Evolutionary conservation across 2,888 invertebrate species (phyloP), one percentile per base, ranked within the genome.

Genomic region (Furcula furcula): DNA sequence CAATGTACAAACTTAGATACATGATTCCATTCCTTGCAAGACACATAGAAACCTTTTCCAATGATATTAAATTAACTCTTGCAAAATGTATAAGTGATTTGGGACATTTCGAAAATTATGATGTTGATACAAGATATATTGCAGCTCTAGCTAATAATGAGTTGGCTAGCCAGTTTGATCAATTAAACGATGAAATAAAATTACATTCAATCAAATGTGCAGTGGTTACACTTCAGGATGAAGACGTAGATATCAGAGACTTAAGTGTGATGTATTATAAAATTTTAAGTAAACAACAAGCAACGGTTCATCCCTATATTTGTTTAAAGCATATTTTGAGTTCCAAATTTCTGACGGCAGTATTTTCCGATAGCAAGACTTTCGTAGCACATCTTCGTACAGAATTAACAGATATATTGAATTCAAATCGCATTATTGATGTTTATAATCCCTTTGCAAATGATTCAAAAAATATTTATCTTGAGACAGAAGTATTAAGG

Each of bases 161-260:
- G 59, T 43, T 87, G 15, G 72, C 71, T 14, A 46, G 46, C 21
- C 41, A 49, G 10, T 76, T 83, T 47, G 15, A 41, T 4, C 48
- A 42, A 28, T 51, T 79, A 10, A 19, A 65, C 7, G 74, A 81
- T 51, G 36, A 42, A 23, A 49, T 74, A 14, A 87, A 76, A 65
- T 57, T 76, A 21, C 69, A 50, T 36, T 64, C 78, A 29, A 68
- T 89, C 19, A 73, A 78, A 58, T 66, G 83, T 25, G 80, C 74
- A 30, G 56, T 90, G n/a, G 65, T 78, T 22, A 65, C 91, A 3
- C 55, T 91, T 23, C 91, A 90, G 72, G 91, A 91, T 65, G 91
- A 91, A 57, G 83, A 90, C 53, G 73, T 78, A 34, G 81, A 84
- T 48, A 75, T 91, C 7, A 81, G 91, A 50, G 77, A 77, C 47